Evolutionary conservation across 2,113 vertebrate genomes (phyloP).

Genomic region (Apodemus speciosus): DNA sequence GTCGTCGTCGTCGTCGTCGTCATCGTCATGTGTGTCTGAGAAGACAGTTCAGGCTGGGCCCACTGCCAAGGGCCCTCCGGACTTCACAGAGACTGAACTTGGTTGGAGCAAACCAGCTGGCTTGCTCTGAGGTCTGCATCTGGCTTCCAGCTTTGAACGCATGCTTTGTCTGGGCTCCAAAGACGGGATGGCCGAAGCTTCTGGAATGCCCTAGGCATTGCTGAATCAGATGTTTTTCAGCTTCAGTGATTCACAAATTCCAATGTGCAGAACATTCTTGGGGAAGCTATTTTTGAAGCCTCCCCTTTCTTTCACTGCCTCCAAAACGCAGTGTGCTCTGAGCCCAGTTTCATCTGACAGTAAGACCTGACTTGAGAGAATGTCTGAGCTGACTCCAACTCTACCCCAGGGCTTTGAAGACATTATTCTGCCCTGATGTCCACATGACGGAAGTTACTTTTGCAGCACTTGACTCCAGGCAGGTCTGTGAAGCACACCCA

Average conservation of each 20-base stretch:
- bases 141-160: constrained; percentile 56
- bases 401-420: neutral
- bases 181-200: constrained; percentile 38
- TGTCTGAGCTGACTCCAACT: neutral
- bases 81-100: neutral
- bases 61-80: neutral
- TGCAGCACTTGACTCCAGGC: neutral
- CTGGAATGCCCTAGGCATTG: constrained; percentile 44
- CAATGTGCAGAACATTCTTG: constrained; percentile 49
- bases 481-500: neutral
- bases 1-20: too few species aligned
- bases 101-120: constrained; percentile 24
- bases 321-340: neutral
- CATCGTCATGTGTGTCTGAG: neutral
- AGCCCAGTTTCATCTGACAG: neutral
- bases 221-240: constrained; percentile 65
- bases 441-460: neutral
- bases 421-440: neutral
- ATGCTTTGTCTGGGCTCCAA: constrained; percentile 30
- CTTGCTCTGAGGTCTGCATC: neutral
- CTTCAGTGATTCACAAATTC: constrained; percentile 65
- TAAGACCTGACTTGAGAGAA: neutral
- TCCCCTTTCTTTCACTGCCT: constrained; percentile 36
- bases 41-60: neutral
- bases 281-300: neutral